These are phyloP conservation scores for Acanthornis magna DNA, from an alignment of 2,797 vertebrate species.

Conservation along the genomic window DNA sequence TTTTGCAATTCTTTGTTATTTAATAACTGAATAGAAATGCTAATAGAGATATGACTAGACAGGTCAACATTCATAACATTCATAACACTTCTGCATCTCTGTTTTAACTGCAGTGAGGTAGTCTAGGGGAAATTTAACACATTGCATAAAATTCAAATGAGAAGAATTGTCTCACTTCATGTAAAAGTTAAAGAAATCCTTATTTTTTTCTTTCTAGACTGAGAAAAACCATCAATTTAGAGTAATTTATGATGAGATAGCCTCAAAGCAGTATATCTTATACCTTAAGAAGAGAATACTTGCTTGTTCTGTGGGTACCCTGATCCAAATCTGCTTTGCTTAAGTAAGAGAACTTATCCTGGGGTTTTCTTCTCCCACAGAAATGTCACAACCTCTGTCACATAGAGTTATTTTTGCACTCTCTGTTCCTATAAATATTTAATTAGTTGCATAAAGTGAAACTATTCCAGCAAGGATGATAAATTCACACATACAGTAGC, in stretches of 20 bases:
- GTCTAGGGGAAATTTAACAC: neutral
- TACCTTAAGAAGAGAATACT: neutral
- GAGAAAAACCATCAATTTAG: neutral
- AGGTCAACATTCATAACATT: neutral
- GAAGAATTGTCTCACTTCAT: neutral
- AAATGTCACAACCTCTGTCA: neutral
- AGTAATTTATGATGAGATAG: neutral
- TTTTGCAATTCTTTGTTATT: neutral
- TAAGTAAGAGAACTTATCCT: neutral
- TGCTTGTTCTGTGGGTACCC: neutral
- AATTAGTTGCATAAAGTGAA: neutral
- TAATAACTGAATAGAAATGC: neutral
- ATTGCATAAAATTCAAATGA: neutral
- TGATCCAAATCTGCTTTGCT: neutral
- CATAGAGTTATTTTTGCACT: neutral
- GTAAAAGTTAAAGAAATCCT: neutral
- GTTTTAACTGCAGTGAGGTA: neutral
- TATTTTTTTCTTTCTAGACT: neutral
- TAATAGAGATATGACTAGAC: neutral
- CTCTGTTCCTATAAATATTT: slow-evolving; percentile 23
- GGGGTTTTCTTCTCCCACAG: neutral
- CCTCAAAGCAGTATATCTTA: neutral
- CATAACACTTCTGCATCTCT: neutral
- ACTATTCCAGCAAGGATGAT: neutral
- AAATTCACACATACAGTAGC: neutral